Conservation (phyloP, 2,888 invertebrate genomes). For the Chloroclystis v-ata region DNA sequence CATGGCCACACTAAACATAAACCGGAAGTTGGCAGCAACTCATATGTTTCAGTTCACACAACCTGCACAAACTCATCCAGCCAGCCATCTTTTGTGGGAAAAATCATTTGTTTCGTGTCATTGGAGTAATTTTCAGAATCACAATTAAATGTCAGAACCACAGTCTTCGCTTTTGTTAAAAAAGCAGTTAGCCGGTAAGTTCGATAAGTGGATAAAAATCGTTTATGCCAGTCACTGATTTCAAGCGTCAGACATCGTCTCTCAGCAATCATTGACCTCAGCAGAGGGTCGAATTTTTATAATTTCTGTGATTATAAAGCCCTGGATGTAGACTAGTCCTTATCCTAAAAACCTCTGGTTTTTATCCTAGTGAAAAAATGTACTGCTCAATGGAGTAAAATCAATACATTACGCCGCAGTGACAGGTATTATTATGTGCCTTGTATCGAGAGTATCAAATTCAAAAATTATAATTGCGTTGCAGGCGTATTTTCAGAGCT, state of each 20-base stretch:
- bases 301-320: constrained; percentile 42
- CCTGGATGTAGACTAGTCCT: constrained; percentile 9
- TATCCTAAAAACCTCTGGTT: constrained; percentile 10
- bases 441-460: constrained; percentile 40
- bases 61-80: constrained; percentile 79
- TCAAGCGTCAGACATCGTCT: constrained; percentile 56
- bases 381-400: constrained; percentile 47
- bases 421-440: constrained; percentile 56
- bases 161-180: constrained; percentile 96
- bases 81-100: constrained; percentile 86
- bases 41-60: constrained; percentile 56
- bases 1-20: constrained; percentile 45
- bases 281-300: constrained; percentile 64
- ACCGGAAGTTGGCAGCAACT: constrained; percentile 72
- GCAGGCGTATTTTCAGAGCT: constrained; percentile 47
- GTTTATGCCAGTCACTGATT: constrained; percentile 46
- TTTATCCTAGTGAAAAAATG: constrained; percentile 13
- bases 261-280: constrained; percentile 74
- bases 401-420: constrained; percentile 61
- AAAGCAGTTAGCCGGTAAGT: constrained; percentile 96
- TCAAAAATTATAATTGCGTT: constrained; percentile 26
- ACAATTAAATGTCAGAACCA: constrained; percentile 95
- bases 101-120: constrained; percentile 85
- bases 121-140: constrained; percentile 86
- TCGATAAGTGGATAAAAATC: constrained; percentile 32